phyloP scores from a whole-genome alignment of 2,113 vertebrate species.

The Paralichthys olivaceus region DNA sequence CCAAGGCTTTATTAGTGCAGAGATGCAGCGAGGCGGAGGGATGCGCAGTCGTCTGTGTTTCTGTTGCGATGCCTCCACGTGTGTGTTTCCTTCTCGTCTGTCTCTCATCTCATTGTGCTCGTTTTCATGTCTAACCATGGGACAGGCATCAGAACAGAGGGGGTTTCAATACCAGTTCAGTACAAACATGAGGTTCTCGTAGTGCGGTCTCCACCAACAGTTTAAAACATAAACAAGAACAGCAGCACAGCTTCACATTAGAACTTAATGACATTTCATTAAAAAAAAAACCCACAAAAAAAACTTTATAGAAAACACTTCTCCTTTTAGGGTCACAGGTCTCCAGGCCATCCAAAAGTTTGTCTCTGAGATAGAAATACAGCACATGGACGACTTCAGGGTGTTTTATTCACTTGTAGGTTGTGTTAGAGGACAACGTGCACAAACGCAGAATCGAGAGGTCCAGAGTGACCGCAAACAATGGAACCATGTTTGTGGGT shows the following conservation, averaged over 20 bases:
- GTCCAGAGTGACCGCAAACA: no score
- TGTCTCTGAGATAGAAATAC: no score
- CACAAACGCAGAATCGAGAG: no score
- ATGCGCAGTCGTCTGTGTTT: slow-evolving; percentile 33
- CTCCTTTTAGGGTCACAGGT: no score
- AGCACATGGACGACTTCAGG: no score
- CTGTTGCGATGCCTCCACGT: slow-evolving; percentile 45
- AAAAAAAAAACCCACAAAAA: not conserved
- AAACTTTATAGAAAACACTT: not conserved
- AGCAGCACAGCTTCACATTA: slow-evolving; percentile 13
- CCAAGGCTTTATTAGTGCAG: slow-evolving; percentile 63
- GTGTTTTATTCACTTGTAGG: no score
- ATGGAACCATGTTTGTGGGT: no score
- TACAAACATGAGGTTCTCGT: slow-evolving; percentile 46
- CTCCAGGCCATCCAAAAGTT: no score
- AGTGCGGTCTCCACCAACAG: not conserved
- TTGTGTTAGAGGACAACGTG: no score
- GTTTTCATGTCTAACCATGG: slow-evolving; percentile 72
- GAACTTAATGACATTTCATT: slow-evolving; percentile 9
- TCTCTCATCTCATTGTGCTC: slow-evolving; percentile 64
- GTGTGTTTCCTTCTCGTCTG: slow-evolving; percentile 21
- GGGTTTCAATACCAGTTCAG: slow-evolving; percentile 8
- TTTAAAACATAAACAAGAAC: slow-evolving; percentile 4
- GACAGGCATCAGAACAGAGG: slow-evolving; percentile 42
- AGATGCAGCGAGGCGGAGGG: slow-evolving; percentile 51